Evolutionary conservation across 2,888 invertebrate genomes (phyloP), one percentile per base, ranked within the genome.

Genomic region (Litoditis marina): DNA sequence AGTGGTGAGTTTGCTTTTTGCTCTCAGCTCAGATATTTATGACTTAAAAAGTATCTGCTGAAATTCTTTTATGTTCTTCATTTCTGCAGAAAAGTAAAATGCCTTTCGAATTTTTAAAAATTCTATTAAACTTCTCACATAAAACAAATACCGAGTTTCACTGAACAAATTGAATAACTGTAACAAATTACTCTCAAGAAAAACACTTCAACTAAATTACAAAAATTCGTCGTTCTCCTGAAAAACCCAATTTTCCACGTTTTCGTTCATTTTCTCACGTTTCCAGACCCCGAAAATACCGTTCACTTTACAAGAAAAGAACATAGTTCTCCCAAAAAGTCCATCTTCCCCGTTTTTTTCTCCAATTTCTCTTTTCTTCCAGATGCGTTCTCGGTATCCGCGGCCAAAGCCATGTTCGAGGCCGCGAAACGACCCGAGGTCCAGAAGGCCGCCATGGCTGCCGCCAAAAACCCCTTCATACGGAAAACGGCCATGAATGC

Each of bases 391-490:
- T 75, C 75, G 8, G 71, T 75, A 8, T 71, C 73, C 0, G 73
- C 73, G 2, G 73, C 73, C 2, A 66, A 67, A 32, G 75, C 73
- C 6, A 62, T 75, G 3, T 75, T 75, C 53, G 75, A 75, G 51
- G 68, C 73, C 8, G 73, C 71, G 8, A 75, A 73, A 59, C 69
- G 66, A 44, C 75, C 75, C 25, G 75, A 73, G 49, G 65, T 72
- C 32, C 65, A 70, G 32, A 67, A 66, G 34, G 65, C 71, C 3
- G 71, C 68, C 0, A 31, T 68, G 3, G 68, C 73, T 4, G 73
- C 73, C 1, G 71, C 75, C 8, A 73, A 75, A 58, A 75, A 75
- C 62, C 75, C 75, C 8, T 65, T 66, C 36, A 66, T 75, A 16
- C 55, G 75, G 16, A 68, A 68, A 55, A 63, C 71, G 13, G 74